Evolutionary conservation across 2,797 vertebrate species (phyloP), one percentile per base, ranked within the genome.

Genomic region (Enteromius radiatus): DNA sequence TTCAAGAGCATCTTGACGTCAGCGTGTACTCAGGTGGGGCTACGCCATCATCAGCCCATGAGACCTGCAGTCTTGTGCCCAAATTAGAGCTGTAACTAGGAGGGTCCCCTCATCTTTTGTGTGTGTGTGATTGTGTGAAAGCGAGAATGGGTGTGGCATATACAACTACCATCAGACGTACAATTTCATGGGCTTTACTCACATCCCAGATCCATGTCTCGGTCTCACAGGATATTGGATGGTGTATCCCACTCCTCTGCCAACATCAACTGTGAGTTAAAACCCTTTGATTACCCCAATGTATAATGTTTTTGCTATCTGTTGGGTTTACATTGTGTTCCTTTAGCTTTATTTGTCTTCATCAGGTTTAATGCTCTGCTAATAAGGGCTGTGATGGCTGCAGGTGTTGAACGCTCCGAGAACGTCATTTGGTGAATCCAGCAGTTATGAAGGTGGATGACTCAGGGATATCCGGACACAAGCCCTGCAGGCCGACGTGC

Each of bases 61-160:
- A 83, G 86, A 86, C 79, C 74, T 75, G 38, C 67, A 76, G 84
- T 8, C 52, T n/a, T 81, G 70, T 31, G 59, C 68, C 59, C 64
- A 84, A 85, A 82, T 86, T 89, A 86, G 86, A 80, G 26, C 80
- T 64, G 85, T 86, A 80, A 80, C 86, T 78, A 87, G 80, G 85
- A 86, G 81, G 80, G 70, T 89, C 84, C 78, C 69, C 69, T 17
- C 45, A 14, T 83, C 21, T 73, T 28, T 78, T 63, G 43, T 77
- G 43, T 47, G 52, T 78, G 64, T 82, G 41, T 68, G 36, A 33
- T 43, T 54, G 74, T 68, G 47, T 82, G 15, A 36, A 6, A 65
- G 43, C 26, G 1, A 43, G 23, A 80, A 28, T 43, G 80, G 41
- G 76, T 77, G 76, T 43, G 64, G 31, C 74, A 23, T 17, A n/a